These are phyloP conservation scores for Hypolimnas misippus DNA, from an alignment of 2,888 invertebrate species.

Conservation along the genomic window DNA sequence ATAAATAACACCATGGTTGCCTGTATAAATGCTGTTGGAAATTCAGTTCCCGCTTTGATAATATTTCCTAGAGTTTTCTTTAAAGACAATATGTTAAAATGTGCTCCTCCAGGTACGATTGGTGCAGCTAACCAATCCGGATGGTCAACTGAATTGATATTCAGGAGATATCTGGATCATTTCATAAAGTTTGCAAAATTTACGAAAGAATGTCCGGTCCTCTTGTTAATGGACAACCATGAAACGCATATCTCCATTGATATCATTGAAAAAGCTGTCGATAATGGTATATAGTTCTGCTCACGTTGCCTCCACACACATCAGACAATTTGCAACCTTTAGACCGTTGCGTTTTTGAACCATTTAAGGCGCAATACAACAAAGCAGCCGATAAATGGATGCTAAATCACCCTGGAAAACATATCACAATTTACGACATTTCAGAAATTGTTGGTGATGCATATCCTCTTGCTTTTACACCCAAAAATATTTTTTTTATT, in stretches of 20 bases:
- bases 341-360: slow-evolving; percentile 43
- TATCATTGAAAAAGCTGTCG: slow-evolving; percentile 33
- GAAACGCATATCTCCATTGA: slow-evolving; percentile 52
- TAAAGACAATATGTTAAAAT: slow-evolving; percentile 44
- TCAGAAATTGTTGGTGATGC: slow-evolving; percentile 40
- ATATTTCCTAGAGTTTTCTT: slow-evolving; percentile 35
- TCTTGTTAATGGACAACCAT: slow-evolving; percentile 43
- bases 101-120: slow-evolving; percentile 43
- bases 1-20: slow-evolving; percentile 32
- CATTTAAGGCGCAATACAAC: slow-evolving; percentile 37
- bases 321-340: slow-evolving; percentile 36
- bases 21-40: slow-evolving; percentile 33
- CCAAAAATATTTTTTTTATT: no score
- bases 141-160: slow-evolving; percentile 49
- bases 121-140: slow-evolving; percentile 45
- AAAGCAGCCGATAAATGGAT: slow-evolving; percentile 43
- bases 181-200: background rate
- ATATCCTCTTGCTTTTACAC: slow-evolving; percentile 40
- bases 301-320: slow-evolving; percentile 42
- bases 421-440: slow-evolving; percentile 41
- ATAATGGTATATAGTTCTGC: slow-evolving; percentile 45
- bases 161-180: background rate
- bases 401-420: slow-evolving; percentile 43
- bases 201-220: background rate
- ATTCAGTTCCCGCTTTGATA: slow-evolving; percentile 32